Conservation (phyloP, 2,888 invertebrate genomes). For the Phrixothrix hirtus region DNA sequence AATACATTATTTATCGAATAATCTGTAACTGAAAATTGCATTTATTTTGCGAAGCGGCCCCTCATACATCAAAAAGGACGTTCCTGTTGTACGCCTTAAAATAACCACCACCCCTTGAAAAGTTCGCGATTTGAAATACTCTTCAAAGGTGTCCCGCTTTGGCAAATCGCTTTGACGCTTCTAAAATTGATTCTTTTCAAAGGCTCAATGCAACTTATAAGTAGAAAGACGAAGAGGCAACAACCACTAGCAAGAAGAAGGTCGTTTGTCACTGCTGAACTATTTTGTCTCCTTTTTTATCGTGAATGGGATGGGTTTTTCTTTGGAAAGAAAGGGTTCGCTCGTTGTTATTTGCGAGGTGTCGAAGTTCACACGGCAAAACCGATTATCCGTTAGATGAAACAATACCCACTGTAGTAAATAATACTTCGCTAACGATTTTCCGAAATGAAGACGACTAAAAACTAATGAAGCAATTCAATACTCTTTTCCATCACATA, state of each 20-base stretch:
- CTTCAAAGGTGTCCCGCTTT: conserved; percentile 20
- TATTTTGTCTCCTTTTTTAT: conserved; percentile 37
- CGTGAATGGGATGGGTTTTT: conserved; percentile 33
- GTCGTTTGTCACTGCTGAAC: conserved; percentile 42
- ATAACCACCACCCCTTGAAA: conserved; percentile 10
- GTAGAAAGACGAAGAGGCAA: conserved; percentile 36
- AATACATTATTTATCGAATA: conserved; percentile 18
- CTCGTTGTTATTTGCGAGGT: conserved; percentile 37
- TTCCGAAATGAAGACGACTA: conserved; percentile 28
- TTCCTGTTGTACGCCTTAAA: conserved; percentile 12
- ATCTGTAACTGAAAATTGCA: conserved; percentile 22
- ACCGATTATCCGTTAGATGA: conserved; percentile 38
- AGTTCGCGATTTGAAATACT: conserved; percentile 20
- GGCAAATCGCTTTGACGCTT: conserved; percentile 39
- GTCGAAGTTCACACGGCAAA: conserved; percentile 40
- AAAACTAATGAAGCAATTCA: conserved; percentile 32
- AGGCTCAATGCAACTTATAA: conserved; percentile 39
- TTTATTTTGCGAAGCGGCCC: conserved; percentile 23
- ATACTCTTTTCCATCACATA: conserved; percentile 27
- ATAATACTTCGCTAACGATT: conserved; percentile 29
- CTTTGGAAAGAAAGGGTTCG: conserved; percentile 29
- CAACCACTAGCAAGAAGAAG: conserved; percentile 34
- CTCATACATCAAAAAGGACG: conserved; percentile 6
- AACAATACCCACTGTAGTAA: conserved; percentile 33
- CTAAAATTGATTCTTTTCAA: conserved; percentile 42